Percentiles rank a stretch among this genome's conserved stretches.
Evolutionary conservation across 53 echinoderm and acorn worm species (phyloP).

Genomic region (Stichopus horrens): DNA sequence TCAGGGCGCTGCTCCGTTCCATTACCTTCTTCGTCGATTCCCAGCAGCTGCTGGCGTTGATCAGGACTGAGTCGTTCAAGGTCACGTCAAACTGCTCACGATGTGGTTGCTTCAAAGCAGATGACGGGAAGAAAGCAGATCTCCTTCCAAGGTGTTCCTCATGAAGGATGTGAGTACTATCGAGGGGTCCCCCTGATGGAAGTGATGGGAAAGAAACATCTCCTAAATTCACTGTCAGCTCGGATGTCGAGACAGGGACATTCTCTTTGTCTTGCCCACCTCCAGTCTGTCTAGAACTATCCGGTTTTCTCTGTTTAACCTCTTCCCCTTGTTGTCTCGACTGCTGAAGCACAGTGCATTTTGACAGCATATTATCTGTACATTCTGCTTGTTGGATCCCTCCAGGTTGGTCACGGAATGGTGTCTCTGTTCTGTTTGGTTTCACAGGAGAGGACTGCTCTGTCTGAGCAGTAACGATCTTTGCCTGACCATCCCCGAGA

Average conservation of each 20-base stretch:
- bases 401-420: background rate
- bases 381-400: background rate
- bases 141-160: conserved; percentile 25
- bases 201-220: background rate
- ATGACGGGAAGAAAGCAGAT: conserved; percentile 29
- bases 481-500: background rate
- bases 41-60: background rate
- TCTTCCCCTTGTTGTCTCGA: no score
- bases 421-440: background rate
- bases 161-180: conserved; percentile 24
- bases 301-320: background rate
- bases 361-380: background rate
- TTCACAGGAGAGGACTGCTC: background rate
- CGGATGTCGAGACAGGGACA: background rate
- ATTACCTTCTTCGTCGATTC: background rate
- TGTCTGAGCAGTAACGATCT: background rate
- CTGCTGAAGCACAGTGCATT: background rate
- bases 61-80: background rate
- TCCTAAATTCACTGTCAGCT: background rate
- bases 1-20: background rate
- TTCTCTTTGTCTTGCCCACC: conserved; percentile 13
- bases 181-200: background rate
- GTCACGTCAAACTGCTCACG: background rate
- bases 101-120: conserved; percentile 7
- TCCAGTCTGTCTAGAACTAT: background rate